Evolutionary conservation across 2,113 vertebrate genomes (phyloP), one percentile per base, ranked within the genome.

Genomic region (Eurystomus gularis): DNA sequence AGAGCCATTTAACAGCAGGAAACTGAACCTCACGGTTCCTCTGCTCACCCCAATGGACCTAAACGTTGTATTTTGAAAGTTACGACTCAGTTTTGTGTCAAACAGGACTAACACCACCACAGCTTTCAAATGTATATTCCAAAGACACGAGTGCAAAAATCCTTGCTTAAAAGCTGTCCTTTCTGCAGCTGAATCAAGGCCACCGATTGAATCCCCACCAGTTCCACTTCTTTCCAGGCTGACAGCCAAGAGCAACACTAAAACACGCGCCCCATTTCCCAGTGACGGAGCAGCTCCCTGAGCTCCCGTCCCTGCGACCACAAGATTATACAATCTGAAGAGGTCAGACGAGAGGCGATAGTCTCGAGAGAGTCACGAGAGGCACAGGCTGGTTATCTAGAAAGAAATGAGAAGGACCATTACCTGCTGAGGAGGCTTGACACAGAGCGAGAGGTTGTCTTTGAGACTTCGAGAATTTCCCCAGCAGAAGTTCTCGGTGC

Each of bases 221-320:
- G 18, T 79, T 82, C 71, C 42, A 58, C 10, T 37, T 62, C 44
- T 29, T 82, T 85, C 70, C 66, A 82, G 70, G 82, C 69, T 78
- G 61, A 48, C 46, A 71, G 85, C 78, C 93, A 75, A 42, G 84
- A 19, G 18, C 28, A 72, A 17, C 40, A 39, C 18, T 39, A 17
- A 90, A 54, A n/a, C 46, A 1, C 13, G 39, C 2, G 1, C n/a
- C 40, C 83, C 8, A 1, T 54, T 73, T 86, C 61, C 90, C 62
- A 62, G 61, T 3, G 39, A 2, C 0, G 3, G 58, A 81, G 46
- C 52, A 37, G 29, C 71, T 71, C 2, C 0, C 70, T 24, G 37
- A 39, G 39, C 33, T 73, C 49, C 49, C 17, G 2, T 60, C 33
- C 15, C 37, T 78, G 54, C 65, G 42, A 3, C 70, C 35, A n/a